Base-by-base conservation (phyloP, 2,797 vertebrate genomes). In the Chelmon rostratus region DNA sequence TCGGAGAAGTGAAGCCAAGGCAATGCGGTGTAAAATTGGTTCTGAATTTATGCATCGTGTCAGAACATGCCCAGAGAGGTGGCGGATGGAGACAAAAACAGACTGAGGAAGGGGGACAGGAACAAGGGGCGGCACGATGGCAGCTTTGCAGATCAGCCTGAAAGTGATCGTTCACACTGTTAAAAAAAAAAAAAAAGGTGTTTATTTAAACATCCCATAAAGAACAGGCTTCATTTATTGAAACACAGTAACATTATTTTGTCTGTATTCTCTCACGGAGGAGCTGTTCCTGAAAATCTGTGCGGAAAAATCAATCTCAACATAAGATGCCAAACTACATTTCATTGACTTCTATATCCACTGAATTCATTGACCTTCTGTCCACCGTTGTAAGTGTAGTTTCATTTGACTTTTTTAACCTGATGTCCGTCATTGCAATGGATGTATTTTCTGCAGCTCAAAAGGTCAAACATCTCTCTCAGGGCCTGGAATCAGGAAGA, bases 11-110 rank as follows among this genome's bases (percentile, higher is more conserved):
- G 70, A 72, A 71, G 80, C 81, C 71, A 73, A 88, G 74, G 85
- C 89, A 93, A 92, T 92, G 91, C 89, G 83, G 73, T 91, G 93
- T 90, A 92, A 93, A 94, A 93, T 92, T 93, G 89, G 86, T 84
- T 93, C 63, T 66, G 88, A 91, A 93, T 93, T 89, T 92, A 93
- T 92, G 88, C 86, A 79, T 81, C 64, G 35, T 90, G 83, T 81
- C 89, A 71, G 68, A 89, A 89, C 74, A 88, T 79, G 79, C 62
- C 71, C 70, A 75, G 62, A 81, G 74, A 86, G 72, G 67, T 76
- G 76, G 57, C n/a, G 15, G 61, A 71, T 57, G 77, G 59, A 85
- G 85, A 85, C 23, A 67, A 42, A 79, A 64, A 78, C 56, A 21
- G 53, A 73, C 37, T 19, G 46, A 67, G 66, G 44, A 49, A 28